Evolutionary conservation across 2,797 vertebrate genomes (phyloP), one percentile per base, ranked within the genome.

Genomic region (Lepidocolaptes lacrymiger): DNA sequence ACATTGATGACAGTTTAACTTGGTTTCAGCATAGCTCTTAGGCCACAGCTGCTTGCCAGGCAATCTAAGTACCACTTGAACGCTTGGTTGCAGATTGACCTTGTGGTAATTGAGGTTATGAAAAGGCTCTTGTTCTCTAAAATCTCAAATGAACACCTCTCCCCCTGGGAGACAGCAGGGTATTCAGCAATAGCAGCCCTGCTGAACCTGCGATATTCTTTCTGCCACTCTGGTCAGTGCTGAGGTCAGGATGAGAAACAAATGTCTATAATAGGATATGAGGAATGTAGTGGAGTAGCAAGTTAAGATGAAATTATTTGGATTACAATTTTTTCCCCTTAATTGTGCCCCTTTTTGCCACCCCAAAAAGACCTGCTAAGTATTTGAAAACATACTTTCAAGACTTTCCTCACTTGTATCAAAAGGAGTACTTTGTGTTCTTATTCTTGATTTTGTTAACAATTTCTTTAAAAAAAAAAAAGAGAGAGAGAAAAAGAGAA

Each of bases 71-170:
- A 74, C 92, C 95, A 86, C 96, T 94, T 30, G 34, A 96, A 96
- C 15, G 52, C 37, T 69, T 36, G 77, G 93, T 88, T 89, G 93
- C 95, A 93, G 88, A 82, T 51, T 97, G 97, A 98, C 97, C 98
- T 95, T 77, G 88, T 74, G 72, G 96, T 97, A 97, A 98, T 97
- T 97, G 97, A 98, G 97, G 97, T 98, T 97, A 97, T 97, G 96
- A 98, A 98, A 98, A 98, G 97, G 91, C 95, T 97, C 96, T 97
- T 98, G 97, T 97, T 98, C 96, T 97, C 96, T 95, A 93, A 97
- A 95, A 95, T 96, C 89, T 89, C 97, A 94, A 94, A 97, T 95
- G 95, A 92, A 91, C 39, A 87, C 74, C 72, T 96, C 86, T 97
- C 95, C 97, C 96, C n/a, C 79, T 9, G 74, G 96, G 95, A 96